Percentiles rank a stretch among this genome's conserved stretches.
Conservation (phyloP, 2,888 invertebrate species). For the Sabellastarte sp. region DNA sequence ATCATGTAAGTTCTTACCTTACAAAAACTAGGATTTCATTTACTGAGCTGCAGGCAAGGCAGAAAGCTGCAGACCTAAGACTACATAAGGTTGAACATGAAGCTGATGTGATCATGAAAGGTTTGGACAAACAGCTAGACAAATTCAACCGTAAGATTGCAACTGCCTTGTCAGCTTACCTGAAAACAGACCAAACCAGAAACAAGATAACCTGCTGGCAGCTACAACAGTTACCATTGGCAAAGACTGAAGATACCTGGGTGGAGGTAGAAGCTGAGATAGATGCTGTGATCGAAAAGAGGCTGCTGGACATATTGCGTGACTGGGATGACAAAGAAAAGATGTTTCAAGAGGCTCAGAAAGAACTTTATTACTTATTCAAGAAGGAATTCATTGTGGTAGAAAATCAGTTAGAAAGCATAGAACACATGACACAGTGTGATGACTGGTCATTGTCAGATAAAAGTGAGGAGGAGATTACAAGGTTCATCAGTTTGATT, state of each 20-base stretch:
- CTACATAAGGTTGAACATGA: constrained; percentile 23
- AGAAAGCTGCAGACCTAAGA: constrained; percentile 15
- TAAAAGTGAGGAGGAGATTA: constrained; percentile 17
- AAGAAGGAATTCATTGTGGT: constrained; percentile 23
- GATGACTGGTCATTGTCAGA: constrained; percentile 18
- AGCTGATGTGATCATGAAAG: constrained; percentile 19
- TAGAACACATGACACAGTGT: constrained; percentile 21
- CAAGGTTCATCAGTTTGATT: constrained; percentile 7
- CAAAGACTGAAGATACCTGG: constrained; percentile 18
- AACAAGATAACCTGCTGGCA: constrained; percentile 14
- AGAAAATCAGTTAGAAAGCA: constrained; percentile 18
- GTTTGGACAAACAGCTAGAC: constrained; percentile 17
- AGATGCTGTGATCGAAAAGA: constrained; percentile 16
- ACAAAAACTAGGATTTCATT: constrained; percentile 18
- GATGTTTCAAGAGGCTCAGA: constrained; percentile 19
- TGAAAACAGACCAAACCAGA: constrained; percentile 11
- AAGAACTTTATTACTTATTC: constrained; percentile 11
- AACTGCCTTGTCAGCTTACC: constrained; percentile 11
- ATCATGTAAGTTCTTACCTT: constrained; percentile 22
- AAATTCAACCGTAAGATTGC: constrained; percentile 12
- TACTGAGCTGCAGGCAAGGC: constrained; percentile 19
- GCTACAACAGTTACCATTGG: constrained; percentile 16
- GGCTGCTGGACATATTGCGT: constrained; percentile 13
- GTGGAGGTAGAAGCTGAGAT: constrained; percentile 19
- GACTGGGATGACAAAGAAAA: constrained; percentile 19